Conservation (phyloP, 1,140 invertebrate species). For the Bombyx mandarina region DNA sequence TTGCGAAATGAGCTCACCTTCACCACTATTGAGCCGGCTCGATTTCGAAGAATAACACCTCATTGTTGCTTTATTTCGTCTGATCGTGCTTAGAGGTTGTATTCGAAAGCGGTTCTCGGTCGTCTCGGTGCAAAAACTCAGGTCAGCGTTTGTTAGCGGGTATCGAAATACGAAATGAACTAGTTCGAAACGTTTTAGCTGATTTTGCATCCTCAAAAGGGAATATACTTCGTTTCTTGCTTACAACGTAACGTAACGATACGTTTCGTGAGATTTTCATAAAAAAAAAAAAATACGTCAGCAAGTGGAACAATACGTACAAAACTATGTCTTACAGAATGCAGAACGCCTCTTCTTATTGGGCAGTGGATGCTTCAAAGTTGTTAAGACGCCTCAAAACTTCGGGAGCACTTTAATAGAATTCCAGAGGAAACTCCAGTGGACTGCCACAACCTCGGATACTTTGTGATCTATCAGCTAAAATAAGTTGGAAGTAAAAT, state of each 20-base stretch:
- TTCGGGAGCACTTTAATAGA: constrained; percentile 49
- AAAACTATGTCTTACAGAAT: constrained; percentile 18
- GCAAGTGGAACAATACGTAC: constrained; percentile 10
- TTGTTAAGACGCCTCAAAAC: constrained; percentile 46
- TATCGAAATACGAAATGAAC: too few relatives aligned
- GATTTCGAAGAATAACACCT: constrained; percentile 17
- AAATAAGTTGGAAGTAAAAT: constrained; percentile 12
- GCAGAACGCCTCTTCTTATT: constrained; percentile 39
- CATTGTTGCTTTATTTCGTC: constrained; percentile 21
- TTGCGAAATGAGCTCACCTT: constrained; percentile 32
- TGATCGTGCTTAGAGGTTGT: constrained; percentile 15
- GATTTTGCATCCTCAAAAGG: too few relatives aligned
- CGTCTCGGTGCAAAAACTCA: too few relatives aligned
- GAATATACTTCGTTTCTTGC: too few relatives aligned
- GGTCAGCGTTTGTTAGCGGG: too few relatives aligned
- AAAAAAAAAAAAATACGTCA: background rate
- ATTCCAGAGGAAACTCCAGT: constrained; percentile 37
- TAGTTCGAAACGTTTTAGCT: too few relatives aligned
- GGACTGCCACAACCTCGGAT: constrained; percentile 24
- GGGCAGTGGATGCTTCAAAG: constrained; percentile 41
- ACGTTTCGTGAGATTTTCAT: background rate
- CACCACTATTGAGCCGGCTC: constrained; percentile 18
- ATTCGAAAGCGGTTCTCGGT: too few relatives aligned
- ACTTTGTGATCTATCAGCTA: constrained; percentile 22
- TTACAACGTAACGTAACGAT: too few relatives aligned